These are phyloP conservation scores for Heliothis peltigera DNA, from an alignment of 2,888 invertebrate genomes.

Conservation along the genomic window DNA sequence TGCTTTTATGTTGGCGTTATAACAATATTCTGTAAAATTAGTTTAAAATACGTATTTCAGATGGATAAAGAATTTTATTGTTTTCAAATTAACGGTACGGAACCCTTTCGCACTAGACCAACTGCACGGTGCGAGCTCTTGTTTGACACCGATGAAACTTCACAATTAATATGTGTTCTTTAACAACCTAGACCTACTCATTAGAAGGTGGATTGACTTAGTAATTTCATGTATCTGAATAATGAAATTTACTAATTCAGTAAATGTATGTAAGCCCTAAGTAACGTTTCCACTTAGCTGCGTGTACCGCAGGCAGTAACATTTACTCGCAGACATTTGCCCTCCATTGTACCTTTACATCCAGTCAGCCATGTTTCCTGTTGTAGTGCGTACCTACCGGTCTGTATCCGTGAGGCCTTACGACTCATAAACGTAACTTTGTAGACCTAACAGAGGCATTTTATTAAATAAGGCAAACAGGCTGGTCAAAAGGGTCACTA, in stretches of 20 bases:
- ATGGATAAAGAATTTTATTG: too few relatives aligned
- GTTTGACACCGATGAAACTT: too few relatives aligned
- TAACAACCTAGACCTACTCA: too few relatives aligned
- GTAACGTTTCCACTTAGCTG: neutral
- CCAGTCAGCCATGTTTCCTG: neutral
- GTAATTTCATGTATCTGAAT: neutral
- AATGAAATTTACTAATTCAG: neutral
- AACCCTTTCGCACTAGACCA: too few relatives aligned
- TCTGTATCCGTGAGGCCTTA: conserved; percentile 3
- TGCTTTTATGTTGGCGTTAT: too few relatives aligned
- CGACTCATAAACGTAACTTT: conserved; percentile 11
- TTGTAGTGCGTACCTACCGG: neutral
- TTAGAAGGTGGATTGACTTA: neutral
- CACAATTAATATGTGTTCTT: too few relatives aligned
- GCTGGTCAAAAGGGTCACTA: too few relatives aligned
- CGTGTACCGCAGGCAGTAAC: neutral
- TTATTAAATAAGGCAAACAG: neutral
- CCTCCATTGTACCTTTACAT: neutral
- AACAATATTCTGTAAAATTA: too few relatives aligned
- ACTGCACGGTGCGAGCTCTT: too few relatives aligned
- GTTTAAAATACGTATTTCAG: too few relatives aligned
- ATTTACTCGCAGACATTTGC: neutral
- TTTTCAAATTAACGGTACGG: too few relatives aligned
- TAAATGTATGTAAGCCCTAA: neutral
- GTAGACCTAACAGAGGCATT: neutral